These are phyloP conservation scores for Coturnix japonica DNA, from an alignment of 2,113 vertebrate species.

Conservation along the genomic window DNA sequence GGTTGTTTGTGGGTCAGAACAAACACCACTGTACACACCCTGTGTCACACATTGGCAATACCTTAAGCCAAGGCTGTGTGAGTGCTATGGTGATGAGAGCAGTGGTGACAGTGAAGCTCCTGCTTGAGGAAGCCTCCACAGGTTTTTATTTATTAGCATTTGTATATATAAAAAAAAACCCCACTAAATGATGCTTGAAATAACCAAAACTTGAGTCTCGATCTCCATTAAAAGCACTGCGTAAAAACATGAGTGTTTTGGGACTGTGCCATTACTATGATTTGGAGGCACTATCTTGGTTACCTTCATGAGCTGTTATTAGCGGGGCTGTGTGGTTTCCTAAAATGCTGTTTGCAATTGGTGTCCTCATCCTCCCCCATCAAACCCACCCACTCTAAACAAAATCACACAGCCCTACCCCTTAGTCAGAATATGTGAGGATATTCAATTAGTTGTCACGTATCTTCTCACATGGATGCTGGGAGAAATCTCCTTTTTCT, in stretches of 20 bases:
- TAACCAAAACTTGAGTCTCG: conserved; percentile 8
- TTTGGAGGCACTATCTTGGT: conserved; percentile 50
- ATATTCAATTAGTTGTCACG: neutral
- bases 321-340: neutral
- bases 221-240: neutral
- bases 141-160: neutral
- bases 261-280: conserved; percentile 40
- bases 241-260: conserved; percentile 14
- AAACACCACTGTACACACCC: neutral
- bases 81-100: neutral
- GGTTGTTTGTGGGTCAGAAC: fast-evolving
- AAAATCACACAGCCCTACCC: neutral
- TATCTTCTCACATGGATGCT: neutral
- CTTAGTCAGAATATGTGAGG: neutral
- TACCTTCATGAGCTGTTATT: conserved; percentile 10
- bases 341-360: neutral
- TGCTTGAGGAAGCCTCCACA: neutral
- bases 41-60: neutral
- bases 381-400: neutral
- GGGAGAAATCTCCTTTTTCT: neutral
- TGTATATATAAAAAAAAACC: neutral
- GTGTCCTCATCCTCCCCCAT: too few relatives aligned
- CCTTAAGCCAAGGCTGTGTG: neutral
- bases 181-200: neutral
- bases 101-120: neutral